Evolutionary conservation across 1,140 invertebrate species (phyloP), one percentile per base, ranked within the genome.

Genomic region (Drosophila sulfurigaster): DNA sequence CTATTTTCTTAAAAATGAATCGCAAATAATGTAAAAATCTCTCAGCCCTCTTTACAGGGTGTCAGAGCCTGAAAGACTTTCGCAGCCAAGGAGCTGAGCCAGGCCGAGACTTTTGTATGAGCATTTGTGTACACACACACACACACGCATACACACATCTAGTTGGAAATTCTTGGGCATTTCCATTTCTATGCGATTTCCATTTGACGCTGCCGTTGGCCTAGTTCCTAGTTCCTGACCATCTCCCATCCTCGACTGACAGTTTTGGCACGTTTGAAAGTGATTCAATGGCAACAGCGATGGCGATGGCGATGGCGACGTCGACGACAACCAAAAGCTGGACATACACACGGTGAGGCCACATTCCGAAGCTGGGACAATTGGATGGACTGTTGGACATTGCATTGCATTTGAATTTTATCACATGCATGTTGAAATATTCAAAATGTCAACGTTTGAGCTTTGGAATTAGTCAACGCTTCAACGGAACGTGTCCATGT

Each of bases 161-260:
- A 13, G 11, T 7, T n/a, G n/a, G 10, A 13, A 10, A 63, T 32
- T 63, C 58, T 38, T 16, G 43, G 20, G 59, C 57, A 76, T 67
- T 64, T 71, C 51, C 63, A 72, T 79, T 77, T 77, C 67, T 67
- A 73, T 67, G 52, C 51, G 73, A 69, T 74, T 78, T 74, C 69
- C 74, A 78, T 69, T 75, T 70, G 72, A 20, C 41, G 28, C 32
- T 78, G 65, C 74, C 78, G 73, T 78, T 80, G 82, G 78, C 80
- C 83, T 78, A 88, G 72, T 80, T 83, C 80, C 83, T 78, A 88
- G 72, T 80, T 83, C 43, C 30, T 25, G 10, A 7, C 56, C 65
- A 58, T 57, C 64, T 49, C 78, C 45, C 52, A 59, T 56, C 16
- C 54, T 46, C 54, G 32, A 49, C 62, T 20, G 49, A 41, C 62